Base-by-base conservation (phyloP, 53 echinoderm and acorn worm species). In the Echinarachnius parma region DNA sequence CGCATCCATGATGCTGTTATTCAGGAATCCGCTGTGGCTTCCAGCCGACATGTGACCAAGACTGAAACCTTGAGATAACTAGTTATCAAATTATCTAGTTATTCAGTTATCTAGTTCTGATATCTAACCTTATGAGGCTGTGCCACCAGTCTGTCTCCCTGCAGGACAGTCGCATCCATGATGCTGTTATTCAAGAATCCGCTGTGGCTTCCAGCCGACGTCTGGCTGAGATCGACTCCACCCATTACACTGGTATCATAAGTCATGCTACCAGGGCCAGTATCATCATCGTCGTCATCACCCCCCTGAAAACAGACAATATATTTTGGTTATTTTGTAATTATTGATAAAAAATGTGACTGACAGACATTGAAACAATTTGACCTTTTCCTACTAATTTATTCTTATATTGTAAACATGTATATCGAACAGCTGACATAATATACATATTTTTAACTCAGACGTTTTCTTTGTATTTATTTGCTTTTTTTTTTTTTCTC, bases 41-140 rank as follows among this genome's bases (percentile, higher is more conserved):
- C 77, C 81, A 1, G 59, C 53, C 9, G 69, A 57, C 1, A 81
- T 87, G 47, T 87, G 90, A 42, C 85, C 89, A 46, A 75, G 52
- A 57, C 89, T 83, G 66, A 82, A 9, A 9, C n/a, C n/a, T n/a
- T n/a, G n/a, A n/a, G n/a, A n/a, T n/a, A n/a, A n/a, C n/a, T n/a
- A n/a, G n/a, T n/a, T n/a, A n/a, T n/a, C n/a, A n/a, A n/a, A n/a
- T n/a, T 14, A 42, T 42, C 13, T 9, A 42, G 8, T 42, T 42
- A 42, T 42, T 42, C 13, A 42, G 42, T 42, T 42, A 42, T 42
- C 13, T 42, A 42, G 8, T 42, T 42, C n/a, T n/a, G n/a, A n/a
- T n/a, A n/a, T n/a, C n/a, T n/a, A n/a, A 92, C 93, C 89, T 86
- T 85, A 59, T 89, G 93, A 4, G 93, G 93, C 62, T 89, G 93